These are phyloP conservation scores for Phthorimaea operculella DNA, from an alignment of 1,140 invertebrate genomes.

Conservation along the genomic window DNA sequence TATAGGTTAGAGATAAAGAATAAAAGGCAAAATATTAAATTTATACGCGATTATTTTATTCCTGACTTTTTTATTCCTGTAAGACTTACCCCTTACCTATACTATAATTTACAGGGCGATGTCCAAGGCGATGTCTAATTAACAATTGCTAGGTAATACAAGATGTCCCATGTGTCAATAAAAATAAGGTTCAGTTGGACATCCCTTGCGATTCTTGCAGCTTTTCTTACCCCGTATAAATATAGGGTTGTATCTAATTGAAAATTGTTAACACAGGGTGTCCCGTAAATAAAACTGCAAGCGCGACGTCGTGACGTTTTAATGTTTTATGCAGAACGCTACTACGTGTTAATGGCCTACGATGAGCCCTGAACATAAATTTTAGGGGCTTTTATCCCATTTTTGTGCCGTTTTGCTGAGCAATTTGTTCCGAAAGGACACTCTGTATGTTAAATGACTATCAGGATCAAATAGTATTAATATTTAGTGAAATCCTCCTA, in stretches of 20 bases:
- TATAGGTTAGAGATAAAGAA: too few species aligned
- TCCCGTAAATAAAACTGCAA: slow-evolving; percentile 46
- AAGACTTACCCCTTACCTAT: too few species aligned
- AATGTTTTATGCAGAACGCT: slow-evolving; percentile 48
- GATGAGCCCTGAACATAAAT: slow-evolving; percentile 39
- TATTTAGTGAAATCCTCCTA: too few species aligned
- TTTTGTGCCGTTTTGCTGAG: slow-evolving; percentile 26
- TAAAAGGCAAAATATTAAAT: too few species aligned
- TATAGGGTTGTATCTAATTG: slow-evolving; percentile 34
- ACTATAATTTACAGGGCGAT: too few species aligned
- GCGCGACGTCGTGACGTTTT: slow-evolving; percentile 40
- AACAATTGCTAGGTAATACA: too few species aligned
- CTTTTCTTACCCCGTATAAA: background rate
- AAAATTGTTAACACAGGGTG: slow-evolving; percentile 40
- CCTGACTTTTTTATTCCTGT: too few species aligned
- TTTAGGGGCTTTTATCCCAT: slow-evolving; percentile 33
- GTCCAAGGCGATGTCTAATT: too few species aligned
- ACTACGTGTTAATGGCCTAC: slow-evolving; percentile 46
- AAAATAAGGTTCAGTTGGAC: too few species aligned
- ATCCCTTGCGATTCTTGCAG: too few species aligned
- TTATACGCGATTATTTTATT: too few species aligned
- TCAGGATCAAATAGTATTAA: background rate
- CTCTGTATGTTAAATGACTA: background rate
- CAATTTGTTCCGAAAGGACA: slow-evolving; percentile 23
- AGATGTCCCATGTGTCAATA: too few species aligned